phyloP scores from a whole-genome alignment of 2,888 invertebrate genomes.

The Drosophila mulleri region DNA sequence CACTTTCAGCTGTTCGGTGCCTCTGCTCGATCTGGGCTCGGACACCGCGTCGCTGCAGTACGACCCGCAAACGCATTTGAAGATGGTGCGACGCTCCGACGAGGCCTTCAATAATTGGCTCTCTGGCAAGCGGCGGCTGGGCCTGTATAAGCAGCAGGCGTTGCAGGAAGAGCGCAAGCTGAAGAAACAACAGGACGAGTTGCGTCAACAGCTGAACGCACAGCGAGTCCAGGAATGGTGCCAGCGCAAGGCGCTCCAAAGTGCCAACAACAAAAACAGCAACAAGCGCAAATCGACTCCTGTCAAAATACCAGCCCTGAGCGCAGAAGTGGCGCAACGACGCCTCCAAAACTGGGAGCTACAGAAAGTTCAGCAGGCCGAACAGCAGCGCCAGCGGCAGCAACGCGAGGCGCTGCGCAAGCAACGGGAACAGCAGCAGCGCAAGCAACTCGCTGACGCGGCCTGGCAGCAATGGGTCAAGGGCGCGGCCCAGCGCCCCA shows the following conservation, averaged over 20 bases:
- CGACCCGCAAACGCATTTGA: constrained; percentile 40
- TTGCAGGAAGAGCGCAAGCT: constrained; percentile 57
- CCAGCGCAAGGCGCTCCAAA: constrained; percentile 58
- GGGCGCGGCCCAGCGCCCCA: constrained; percentile 80
- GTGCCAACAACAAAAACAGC: neutral
- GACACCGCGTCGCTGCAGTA: constrained; percentile 49
- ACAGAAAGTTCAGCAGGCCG: constrained; percentile 40
- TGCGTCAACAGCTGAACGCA: constrained; percentile 42
- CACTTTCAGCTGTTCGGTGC: constrained; percentile 64
- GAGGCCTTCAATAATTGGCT: constrained; percentile 83
- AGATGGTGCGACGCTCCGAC: constrained; percentile 55
- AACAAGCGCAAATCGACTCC: neutral
- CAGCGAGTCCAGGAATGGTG: constrained; percentile 80
- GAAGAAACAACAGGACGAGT: constrained; percentile 46
- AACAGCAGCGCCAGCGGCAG: constrained; percentile 32
- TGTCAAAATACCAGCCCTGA: neutral
- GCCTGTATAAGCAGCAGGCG: constrained; percentile 56
- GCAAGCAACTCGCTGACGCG: constrained; percentile 64
- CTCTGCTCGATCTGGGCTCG: constrained; percentile 78
- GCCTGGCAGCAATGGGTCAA: constrained; percentile 83
- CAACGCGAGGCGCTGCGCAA: constrained; percentile 63
- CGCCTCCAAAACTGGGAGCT: constrained; percentile 52
- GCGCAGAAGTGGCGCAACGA: constrained; percentile 12
- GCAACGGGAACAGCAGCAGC: constrained; percentile 56
- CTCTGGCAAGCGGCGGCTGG: constrained; percentile 74